A percentile compares a stretch with the other conserved stretches of the same genome.
These are phyloP conservation scores for Cryptosula pallasiana DNA, from an alignment of 2,888 invertebrate genomes.

Conservation along the genomic window DNA sequence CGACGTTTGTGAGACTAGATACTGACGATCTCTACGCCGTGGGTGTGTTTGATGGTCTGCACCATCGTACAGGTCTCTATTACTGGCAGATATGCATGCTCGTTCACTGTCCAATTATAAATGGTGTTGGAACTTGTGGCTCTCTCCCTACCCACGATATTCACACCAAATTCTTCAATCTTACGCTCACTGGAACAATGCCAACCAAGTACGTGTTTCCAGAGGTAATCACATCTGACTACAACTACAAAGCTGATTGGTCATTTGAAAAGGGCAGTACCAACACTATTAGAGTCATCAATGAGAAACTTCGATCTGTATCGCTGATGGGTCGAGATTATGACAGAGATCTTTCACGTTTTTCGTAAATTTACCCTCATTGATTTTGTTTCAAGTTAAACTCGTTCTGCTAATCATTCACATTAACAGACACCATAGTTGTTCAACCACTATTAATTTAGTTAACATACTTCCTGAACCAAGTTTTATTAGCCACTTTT, in stretches of 20 bases:
- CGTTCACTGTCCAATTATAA: background rate
- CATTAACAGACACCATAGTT: too few relatives aligned
- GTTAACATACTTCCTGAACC: too few relatives aligned
- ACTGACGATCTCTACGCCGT: background rate
- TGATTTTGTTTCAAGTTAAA: too few relatives aligned
- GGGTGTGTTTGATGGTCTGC: conserved; percentile 22
- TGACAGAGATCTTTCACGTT: background rate
- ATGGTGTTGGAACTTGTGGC: background rate
- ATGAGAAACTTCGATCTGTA: conserved; percentile 11
- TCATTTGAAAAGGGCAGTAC: background rate
- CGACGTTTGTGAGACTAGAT: background rate
- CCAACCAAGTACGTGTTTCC: background rate
- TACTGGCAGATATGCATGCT: conserved; percentile 4
- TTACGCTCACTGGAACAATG: background rate
- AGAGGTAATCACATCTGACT: conserved; percentile 1
- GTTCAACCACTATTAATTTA: too few relatives aligned
- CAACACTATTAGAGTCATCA: background rate
- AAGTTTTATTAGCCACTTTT: too few relatives aligned
- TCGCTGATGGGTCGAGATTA: background rate
- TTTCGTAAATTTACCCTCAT: too few relatives aligned
- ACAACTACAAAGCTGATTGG: background rate
- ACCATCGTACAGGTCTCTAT: conserved; percentile 1
- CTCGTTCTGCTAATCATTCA: too few relatives aligned
- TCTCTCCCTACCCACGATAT: background rate
- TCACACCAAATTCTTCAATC: background rate